Evolutionary conservation across 64 coral and sea anemone genomes (phyloP), one percentile per base, ranked within the genome.

Genomic region (Montipora sp.): DNA sequence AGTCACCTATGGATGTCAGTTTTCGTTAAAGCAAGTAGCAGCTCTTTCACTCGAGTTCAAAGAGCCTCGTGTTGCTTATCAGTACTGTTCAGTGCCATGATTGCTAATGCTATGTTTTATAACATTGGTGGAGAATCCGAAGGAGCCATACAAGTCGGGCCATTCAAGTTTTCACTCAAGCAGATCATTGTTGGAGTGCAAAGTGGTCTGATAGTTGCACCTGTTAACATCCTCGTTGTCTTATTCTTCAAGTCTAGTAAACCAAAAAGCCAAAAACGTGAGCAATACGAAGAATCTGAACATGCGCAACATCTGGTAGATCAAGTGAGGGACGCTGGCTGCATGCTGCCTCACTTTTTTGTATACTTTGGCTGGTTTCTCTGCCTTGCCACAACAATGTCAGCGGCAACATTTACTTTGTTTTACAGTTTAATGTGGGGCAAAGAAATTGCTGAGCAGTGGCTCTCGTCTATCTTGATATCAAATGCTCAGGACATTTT

Each of bases 401-500:
- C 81, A 9, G 93, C 95, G 3, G 89, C 95, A 18, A 90, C 83
- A 6, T 77, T 97, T 44, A 97, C 92, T 0, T 94, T 97, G 8
- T 89, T 91, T 16, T 97, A 97, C 72, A 97, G 92, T 43, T 84
- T 97, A 75, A 78, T 90, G 36, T 97, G 95, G 95, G 92, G 92
- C 0, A 97, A 94, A 78, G 90, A 90, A 21, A 59, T 94, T 74
- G 83, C 95, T 5, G 91, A 97, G 43, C 92, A 94, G n/a, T 97
- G 95, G 95, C 89, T 97, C 43, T 88, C 95, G 6, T 97, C 95
- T 7, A 94, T 97, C 65, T 74, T 97, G 16, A 65, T 97, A 63
- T 94, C 95, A 4, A 94, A 94, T 66, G 87, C 75, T 20, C 77
- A 97, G 77, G 95, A 97, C 73, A 78, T 97, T 20, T 94, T 97